Conservation (phyloP, 2,113 vertebrate genomes). For the Rousettus leschenaultii region DNA sequence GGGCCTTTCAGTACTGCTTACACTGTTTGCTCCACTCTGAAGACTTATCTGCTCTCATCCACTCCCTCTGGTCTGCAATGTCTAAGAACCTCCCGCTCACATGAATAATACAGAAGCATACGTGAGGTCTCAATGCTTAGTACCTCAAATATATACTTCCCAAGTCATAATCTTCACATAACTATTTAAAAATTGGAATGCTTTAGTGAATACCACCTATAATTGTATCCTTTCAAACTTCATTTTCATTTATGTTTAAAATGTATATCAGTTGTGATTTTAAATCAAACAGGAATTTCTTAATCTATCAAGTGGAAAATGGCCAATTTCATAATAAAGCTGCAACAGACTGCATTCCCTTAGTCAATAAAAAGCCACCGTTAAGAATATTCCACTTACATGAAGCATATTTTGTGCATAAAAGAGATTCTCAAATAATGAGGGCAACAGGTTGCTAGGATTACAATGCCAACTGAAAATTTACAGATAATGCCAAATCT, state of each 20-base stretch:
- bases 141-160: background rate
- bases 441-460: background rate
- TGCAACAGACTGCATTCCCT: background rate
- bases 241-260: background rate
- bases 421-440: background rate
- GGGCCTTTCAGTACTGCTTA: conserved; percentile 43
- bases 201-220: background rate
- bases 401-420: background rate
- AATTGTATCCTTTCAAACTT: background rate
- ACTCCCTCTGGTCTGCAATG: conserved; percentile 4
- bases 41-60: background rate
- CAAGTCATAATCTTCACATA: background rate
- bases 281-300: background rate
- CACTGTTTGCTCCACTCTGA: conserved; percentile 42
- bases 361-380: background rate
- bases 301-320: background rate
- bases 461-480: background rate
- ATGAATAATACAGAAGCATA: background rate
- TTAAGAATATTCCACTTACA: background rate
- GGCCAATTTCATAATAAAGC: background rate
- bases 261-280: background rate
- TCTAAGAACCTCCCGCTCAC: background rate
- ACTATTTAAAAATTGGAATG: background rate
- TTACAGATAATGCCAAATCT: background rate
- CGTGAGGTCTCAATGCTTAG: background rate